These are phyloP conservation scores for Varanus salvator DNA, from an alignment of 2,113 vertebrate species.

Conservation along the genomic window DNA sequence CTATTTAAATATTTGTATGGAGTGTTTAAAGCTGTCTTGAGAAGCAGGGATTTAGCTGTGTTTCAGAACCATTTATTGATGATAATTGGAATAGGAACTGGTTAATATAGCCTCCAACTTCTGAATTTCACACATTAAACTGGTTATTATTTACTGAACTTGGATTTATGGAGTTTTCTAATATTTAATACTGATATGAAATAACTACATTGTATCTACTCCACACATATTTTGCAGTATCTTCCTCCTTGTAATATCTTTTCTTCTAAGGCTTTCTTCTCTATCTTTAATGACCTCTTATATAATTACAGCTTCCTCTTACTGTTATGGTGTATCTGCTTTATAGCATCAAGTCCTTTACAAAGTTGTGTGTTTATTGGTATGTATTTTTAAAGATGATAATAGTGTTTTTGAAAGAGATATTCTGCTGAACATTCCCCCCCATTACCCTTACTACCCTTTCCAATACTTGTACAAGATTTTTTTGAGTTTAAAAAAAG, in stretches of 20 bases:
- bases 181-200: not conserved
- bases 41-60: not conserved
- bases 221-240: not conserved
- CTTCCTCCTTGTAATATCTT: not conserved
- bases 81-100: not conserved
- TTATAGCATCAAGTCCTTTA: not conserved
- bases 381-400: not conserved
- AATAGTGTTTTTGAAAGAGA: not conserved
- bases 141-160: not conserved
- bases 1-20: not conserved
- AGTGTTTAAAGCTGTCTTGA: not conserved
- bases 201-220: not conserved
- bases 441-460: no score
- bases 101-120: not conserved
- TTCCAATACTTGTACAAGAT: not conserved
- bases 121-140: not conserved
- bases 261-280: not conserved
- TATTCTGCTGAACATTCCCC: not conserved
- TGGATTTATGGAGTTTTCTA: not conserved
- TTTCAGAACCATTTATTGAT: not conserved
- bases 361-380: not conserved
- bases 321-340: not conserved
- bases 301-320: not conserved
- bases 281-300: conserved; percentile 10
- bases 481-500: not conserved